These are phyloP conservation scores for Cheilosia pagana DNA, from an alignment of 2,888 invertebrate genomes.

Conservation along the genomic window DNA sequence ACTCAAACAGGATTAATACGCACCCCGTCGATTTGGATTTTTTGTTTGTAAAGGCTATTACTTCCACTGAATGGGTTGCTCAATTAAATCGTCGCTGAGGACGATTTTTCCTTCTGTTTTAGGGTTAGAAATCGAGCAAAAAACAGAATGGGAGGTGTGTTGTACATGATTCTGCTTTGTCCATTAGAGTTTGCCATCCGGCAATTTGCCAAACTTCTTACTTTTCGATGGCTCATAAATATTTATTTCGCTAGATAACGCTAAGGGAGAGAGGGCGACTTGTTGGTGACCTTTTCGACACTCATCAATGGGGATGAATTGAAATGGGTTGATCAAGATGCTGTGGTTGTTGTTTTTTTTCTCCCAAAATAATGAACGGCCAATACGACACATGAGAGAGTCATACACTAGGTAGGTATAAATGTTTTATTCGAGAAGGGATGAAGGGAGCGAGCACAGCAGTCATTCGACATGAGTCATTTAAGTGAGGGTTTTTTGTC, in stretches of 20 bases:
- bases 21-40: slow-evolving; percentile 51
- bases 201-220: slow-evolving; percentile 55
- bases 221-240: slow-evolving; percentile 45
- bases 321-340: slow-evolving; percentile 42
- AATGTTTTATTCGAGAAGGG: slow-evolving; percentile 4
- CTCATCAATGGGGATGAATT: slow-evolving; percentile 49
- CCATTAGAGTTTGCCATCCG: slow-evolving; percentile 46
- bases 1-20: slow-evolving; percentile 71
- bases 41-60: slow-evolving; percentile 37
- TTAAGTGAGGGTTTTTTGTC: slow-evolving; percentile 1
- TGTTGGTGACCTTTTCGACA: slow-evolving; percentile 54
- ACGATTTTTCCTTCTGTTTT: slow-evolving; percentile 24
- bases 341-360: neutral
- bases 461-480: slow-evolving; percentile 27
- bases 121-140: slow-evolving; percentile 16
- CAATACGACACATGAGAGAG: neutral
- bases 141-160: slow-evolving; percentile 23
- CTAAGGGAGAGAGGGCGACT: slow-evolving; percentile 2
- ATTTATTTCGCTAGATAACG: slow-evolving; percentile 9
- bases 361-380: neutral
- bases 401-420: neutral
- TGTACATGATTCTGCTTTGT: slow-evolving; percentile 29
- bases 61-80: slow-evolving; percentile 62
- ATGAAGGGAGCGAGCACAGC: neutral
- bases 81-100: slow-evolving; percentile 62